phyloP scores from a whole-genome alignment of 37 sponge, comb jelly and placozoan species.

The Petrosia ficiformis region DNA sequence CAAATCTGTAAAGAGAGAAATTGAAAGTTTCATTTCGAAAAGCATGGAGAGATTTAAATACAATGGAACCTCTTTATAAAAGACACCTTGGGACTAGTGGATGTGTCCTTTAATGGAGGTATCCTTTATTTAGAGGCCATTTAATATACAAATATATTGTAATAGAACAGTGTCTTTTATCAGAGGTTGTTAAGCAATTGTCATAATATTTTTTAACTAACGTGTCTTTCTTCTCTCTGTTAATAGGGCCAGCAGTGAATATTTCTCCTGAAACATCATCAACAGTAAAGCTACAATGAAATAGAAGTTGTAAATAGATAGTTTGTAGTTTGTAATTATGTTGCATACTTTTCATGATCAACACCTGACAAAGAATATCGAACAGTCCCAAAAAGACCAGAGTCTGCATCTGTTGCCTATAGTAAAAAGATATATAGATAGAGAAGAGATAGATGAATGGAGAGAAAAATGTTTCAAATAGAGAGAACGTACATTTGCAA shows the following conservation, averaged over 20 bases:
- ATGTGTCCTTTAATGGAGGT: no score
- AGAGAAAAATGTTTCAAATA: not conserved
- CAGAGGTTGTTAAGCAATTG: no score
- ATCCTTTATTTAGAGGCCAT: no score
- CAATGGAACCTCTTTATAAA: no score
- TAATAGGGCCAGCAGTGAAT: not conserved
- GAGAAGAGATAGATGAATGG: not conserved
- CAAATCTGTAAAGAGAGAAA: no score
- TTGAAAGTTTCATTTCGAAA: no score
- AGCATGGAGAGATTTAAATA: no score
- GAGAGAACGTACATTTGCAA: not conserved
- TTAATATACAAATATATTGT: no score
- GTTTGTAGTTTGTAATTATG: not conserved
- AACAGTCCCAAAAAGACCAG: not conserved
- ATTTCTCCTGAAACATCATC: not conserved
- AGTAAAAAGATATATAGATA: not conserved
- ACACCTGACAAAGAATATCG: not conserved
- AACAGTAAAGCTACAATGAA: conserved; percentile 1
- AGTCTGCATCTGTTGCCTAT: not conserved
- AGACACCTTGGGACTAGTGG: no score
- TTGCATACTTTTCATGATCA: not conserved
- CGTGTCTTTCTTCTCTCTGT: not conserved
- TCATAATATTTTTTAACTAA: no score
- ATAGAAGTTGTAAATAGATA: not conserved
- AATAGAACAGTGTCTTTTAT: no score